These are phyloP conservation scores for Lucifuga dentata DNA, from an alignment of 2,113 vertebrate genomes.

Conservation along the genomic window DNA sequence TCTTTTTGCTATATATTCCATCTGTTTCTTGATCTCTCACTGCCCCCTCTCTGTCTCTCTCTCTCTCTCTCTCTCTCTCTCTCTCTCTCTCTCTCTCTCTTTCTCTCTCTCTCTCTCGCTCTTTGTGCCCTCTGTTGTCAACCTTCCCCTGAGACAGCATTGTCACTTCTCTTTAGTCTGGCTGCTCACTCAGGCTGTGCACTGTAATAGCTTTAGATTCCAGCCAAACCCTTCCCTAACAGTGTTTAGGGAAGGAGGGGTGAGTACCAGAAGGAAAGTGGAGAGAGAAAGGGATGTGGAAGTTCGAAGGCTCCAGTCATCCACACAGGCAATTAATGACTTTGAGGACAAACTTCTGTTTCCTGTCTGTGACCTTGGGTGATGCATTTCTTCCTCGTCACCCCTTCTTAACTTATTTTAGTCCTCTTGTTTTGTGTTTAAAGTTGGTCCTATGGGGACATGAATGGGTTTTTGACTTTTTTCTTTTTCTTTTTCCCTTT, in stretches of 20 bases:
- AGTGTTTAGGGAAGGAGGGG: conserved; percentile 49
- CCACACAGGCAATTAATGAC: conserved; percentile 70
- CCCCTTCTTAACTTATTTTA: conserved; percentile 38
- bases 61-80: conserved; percentile 1
- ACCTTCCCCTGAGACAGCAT: conserved; percentile 78
- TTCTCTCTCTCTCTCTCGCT: conserved; percentile 32
- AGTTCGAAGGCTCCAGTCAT: conserved; percentile 54
- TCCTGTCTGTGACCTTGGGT: conserved; percentile 59
- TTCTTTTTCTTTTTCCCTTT: conserved; percentile 1
- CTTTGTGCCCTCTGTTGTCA: conserved; percentile 77
- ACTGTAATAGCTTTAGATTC: conserved; percentile 80
- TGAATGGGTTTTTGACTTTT: conserved; percentile 9
- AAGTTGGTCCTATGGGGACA: conserved; percentile 46
- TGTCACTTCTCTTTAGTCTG: conserved; percentile 83
- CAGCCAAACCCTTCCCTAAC: conserved; percentile 77
- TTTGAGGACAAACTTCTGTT: conserved; percentile 73
- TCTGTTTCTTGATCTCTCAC: conserved; percentile 49
- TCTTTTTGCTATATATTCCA: conserved; percentile 42
- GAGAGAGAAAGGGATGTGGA: conserved; percentile 26
- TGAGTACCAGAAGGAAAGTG: conserved; percentile 47
- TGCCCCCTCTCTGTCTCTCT: too few relatives aligned
- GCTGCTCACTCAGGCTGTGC: conserved; percentile 59
- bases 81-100: neutral
- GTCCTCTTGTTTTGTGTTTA: conserved; percentile 49
- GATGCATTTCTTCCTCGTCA: conserved; percentile 42